Conservation (phyloP, 2,113 vertebrate species). For the Cranoglanis bouderius region DNA sequence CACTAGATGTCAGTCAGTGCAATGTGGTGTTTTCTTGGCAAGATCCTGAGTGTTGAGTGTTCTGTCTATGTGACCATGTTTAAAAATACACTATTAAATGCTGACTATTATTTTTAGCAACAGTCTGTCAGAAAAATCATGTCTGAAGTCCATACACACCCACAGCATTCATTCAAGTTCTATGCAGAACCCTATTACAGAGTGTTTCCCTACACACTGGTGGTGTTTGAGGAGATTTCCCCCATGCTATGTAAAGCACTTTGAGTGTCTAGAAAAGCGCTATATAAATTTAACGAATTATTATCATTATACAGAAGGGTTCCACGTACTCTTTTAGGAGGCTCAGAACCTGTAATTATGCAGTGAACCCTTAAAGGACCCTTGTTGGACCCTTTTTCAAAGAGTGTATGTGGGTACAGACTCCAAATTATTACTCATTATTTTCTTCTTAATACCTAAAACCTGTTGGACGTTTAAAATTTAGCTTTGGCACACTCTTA, state of each 20-base stretch:
- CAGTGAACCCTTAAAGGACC: not conserved
- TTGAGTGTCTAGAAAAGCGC: too few species aligned
- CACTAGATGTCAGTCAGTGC: slow-evolving; percentile 58
- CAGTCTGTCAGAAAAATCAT: not conserved
- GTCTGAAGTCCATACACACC: not conserved
- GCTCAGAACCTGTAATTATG: not conserved
- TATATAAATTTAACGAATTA: too few species aligned
- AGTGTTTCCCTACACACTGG: not conserved
- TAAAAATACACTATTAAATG: not conserved
- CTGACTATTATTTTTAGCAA: not conserved
- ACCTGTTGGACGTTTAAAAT: too few species aligned
- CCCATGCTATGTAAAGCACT: too few species aligned
- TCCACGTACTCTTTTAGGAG: not conserved
- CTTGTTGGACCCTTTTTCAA: not conserved
- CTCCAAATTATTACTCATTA: not conserved
- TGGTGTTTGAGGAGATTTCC: too few species aligned
- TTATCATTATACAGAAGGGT: not conserved
- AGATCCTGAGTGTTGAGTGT: not conserved
- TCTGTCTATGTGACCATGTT: not conserved
- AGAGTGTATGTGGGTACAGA: not conserved
- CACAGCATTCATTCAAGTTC: not conserved
- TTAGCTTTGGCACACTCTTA: not conserved
- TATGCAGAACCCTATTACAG: not conserved
- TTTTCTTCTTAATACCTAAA: not conserved
- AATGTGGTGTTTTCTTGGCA: slow-evolving; percentile 2